Evolutionary conservation across 2,797 vertebrate species (phyloP).

Genomic region (Megalops cyprinoides): DNA sequence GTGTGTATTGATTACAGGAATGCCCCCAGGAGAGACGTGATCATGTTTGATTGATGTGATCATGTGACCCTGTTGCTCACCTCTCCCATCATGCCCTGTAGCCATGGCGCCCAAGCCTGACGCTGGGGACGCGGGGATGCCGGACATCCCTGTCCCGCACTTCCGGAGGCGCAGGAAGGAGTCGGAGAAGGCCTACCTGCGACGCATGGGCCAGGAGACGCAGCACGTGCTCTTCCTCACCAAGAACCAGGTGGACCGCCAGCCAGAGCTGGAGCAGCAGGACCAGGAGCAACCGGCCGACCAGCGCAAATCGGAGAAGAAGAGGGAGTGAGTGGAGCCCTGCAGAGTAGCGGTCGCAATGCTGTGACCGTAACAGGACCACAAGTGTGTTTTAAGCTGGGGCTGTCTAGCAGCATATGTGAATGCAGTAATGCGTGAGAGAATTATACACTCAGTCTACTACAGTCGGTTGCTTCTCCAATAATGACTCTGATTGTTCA

Average conservation of each 20-base stretch:
- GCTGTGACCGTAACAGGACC: neutral
- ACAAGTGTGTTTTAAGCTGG: neutral
- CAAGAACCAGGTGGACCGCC: constrained; percentile 78
- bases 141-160: constrained; percentile 73
- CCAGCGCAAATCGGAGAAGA: constrained; percentile 74
- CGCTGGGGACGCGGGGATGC: neutral
- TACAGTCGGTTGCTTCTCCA: too few relatives aligned
- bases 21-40: neutral
- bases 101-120: constrained; percentile 45
- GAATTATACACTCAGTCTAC: too few relatives aligned
- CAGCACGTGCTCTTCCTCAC: constrained; percentile 82
- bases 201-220: constrained; percentile 83
- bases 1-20: neutral
- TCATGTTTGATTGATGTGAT: neutral
- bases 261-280: constrained; percentile 76
- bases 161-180: constrained; percentile 78
- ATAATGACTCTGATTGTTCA: too few relatives aligned
- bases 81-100: constrained; percentile 14
- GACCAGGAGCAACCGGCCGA: constrained; percentile 62
- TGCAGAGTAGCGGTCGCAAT: neutral
- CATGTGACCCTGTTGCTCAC: neutral
- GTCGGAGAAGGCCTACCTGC: constrained; percentile 69
- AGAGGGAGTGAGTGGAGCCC: constrained; percentile 79
- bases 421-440: neutral
- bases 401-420: neutral